phyloP scores from a whole-genome alignment of 2,113 vertebrate genomes.

The Galbula dea region DNA sequence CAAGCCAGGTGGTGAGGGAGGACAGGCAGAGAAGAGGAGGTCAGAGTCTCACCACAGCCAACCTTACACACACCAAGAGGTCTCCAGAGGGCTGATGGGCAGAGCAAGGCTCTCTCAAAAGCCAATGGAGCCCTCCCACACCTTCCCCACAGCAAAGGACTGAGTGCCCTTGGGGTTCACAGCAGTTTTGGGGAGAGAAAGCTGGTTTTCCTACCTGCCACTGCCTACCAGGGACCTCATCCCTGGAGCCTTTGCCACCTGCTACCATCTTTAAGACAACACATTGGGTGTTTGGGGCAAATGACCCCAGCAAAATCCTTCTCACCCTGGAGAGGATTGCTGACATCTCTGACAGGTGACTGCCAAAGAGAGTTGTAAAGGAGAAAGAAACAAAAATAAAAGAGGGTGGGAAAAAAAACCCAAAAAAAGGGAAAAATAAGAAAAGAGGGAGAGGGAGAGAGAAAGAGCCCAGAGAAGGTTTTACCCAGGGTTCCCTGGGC shows the following conservation, averaged over 20 bases:
- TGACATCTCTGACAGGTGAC: slow-evolving; percentile 80
- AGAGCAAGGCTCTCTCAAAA: neutral
- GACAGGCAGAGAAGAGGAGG: rapidly evolving
- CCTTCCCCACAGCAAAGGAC: neutral
- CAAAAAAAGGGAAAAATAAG: neutral
- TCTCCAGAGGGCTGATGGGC: neutral
- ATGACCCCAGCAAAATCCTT: slow-evolving; percentile 83
- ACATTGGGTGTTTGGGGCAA: slow-evolving; percentile 76
- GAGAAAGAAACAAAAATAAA: neutral
- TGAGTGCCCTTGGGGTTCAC: neutral
- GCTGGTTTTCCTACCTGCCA: rapidly evolving
- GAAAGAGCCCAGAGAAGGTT: slow-evolving; percentile 60
- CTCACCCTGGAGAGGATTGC: slow-evolving; percentile 65
- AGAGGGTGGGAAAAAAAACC: neutral
- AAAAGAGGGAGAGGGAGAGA: neutral
- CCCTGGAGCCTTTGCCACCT: neutral
- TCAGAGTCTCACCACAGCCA: neutral
- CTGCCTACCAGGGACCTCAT: neutral
- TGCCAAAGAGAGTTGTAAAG: slow-evolving; percentile 73
- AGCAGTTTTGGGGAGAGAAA: neutral
- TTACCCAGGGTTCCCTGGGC: slow-evolving; percentile 83
- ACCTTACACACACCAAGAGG: rapidly evolving
- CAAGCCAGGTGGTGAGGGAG: rapidly evolving
- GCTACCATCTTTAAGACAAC: slow-evolving; percentile 71
- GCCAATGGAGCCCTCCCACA: neutral